Evolutionary conservation across 2,888 invertebrate genomes (phyloP).

Genomic region (Diplazon laetatorius): DNA sequence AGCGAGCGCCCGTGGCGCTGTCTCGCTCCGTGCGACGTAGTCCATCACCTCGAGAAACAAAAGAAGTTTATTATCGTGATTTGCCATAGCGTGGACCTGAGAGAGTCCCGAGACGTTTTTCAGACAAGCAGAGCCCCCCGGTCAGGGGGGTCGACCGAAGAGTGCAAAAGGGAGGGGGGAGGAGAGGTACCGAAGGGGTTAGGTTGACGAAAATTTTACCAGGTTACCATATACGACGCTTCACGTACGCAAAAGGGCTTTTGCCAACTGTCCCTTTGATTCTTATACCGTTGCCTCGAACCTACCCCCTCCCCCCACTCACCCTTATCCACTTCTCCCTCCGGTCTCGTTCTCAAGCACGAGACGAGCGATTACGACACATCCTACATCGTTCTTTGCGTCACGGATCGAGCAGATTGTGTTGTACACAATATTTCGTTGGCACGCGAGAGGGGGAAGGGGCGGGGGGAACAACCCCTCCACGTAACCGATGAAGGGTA

Average conservation of each 20-base stretch:
- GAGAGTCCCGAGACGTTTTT: slow-evolving; percentile 57
- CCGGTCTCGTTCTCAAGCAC: too few relatives aligned
- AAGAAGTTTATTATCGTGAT: slow-evolving; percentile 75
- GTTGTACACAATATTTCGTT: slow-evolving; percentile 43
- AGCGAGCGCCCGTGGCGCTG: too few relatives aligned
- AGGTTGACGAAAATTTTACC: slow-evolving; percentile 39
- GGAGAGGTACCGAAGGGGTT: too few relatives aligned
- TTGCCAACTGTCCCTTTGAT: slow-evolving; percentile 38
- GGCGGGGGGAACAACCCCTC: too few relatives aligned
- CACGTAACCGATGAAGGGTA: too few relatives aligned
- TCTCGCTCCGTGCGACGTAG: too few relatives aligned
- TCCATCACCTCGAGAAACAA: too few relatives aligned
- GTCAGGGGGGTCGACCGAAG: slow-evolving; percentile 60
- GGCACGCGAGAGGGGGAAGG: neutral
- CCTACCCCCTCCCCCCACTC: neutral
- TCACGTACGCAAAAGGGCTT: slow-evolving; percentile 12
- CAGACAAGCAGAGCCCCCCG: slow-evolving; percentile 60
- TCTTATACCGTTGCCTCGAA: neutral
- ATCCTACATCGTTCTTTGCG: too few relatives aligned
- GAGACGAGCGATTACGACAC: neutral
- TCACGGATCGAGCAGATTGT: too few relatives aligned
- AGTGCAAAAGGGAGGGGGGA: slow-evolving; percentile 44
- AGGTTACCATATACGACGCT: slow-evolving; percentile 45
- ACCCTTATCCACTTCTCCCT: too few relatives aligned
- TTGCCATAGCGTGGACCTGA: slow-evolving; percentile 41